phyloP scores from a whole-genome alignment of 2,797 vertebrate genomes.

The Loris lydekkerianus region DNA sequence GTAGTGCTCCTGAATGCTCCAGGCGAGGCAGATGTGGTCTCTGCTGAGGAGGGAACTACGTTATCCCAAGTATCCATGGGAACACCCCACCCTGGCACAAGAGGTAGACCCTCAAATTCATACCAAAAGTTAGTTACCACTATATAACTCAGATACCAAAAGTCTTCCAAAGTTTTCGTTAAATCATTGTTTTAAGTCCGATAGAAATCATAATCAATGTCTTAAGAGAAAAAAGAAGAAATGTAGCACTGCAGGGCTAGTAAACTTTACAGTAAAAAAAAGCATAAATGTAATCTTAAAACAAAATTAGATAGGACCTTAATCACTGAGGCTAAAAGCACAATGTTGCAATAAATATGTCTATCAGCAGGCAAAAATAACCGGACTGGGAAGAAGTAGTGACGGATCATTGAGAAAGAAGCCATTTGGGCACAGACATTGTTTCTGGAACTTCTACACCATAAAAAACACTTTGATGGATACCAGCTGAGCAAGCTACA shows the following conservation, averaged over 20 bases:
- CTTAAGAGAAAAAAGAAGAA: conserved; percentile 7
- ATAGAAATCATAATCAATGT: background rate
- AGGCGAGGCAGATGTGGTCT: background rate
- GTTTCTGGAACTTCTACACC: background rate
- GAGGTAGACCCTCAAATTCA: background rate
- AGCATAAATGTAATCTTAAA: conserved; percentile 22
- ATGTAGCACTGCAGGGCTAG: background rate
- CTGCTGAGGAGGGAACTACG: background rate
- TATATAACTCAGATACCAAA: background rate
- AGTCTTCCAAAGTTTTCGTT: background rate
- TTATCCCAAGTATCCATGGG: background rate
- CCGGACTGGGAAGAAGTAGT: background rate
- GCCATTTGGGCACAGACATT: conserved; percentile 17
- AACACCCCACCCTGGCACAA: background rate
- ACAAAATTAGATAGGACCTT: conserved; percentile 43
- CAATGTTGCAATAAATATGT: background rate
- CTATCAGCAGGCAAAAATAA: conserved; percentile 32
- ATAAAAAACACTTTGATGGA: background rate
- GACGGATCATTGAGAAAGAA: conserved; percentile 7
- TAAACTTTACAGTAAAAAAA: conserved; percentile 17
- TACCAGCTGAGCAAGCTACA: background rate
- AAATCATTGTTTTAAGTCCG: background rate
- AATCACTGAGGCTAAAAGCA: background rate
- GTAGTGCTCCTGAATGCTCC: background rate
- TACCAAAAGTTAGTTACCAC: background rate